A percentile compares a stretch with the other conserved stretches of the same genome.
These are phyloP conservation scores for Leptoteleia sp. DNA, from an alignment of 1,140 invertebrate species.

Conservation along the genomic window DNA sequence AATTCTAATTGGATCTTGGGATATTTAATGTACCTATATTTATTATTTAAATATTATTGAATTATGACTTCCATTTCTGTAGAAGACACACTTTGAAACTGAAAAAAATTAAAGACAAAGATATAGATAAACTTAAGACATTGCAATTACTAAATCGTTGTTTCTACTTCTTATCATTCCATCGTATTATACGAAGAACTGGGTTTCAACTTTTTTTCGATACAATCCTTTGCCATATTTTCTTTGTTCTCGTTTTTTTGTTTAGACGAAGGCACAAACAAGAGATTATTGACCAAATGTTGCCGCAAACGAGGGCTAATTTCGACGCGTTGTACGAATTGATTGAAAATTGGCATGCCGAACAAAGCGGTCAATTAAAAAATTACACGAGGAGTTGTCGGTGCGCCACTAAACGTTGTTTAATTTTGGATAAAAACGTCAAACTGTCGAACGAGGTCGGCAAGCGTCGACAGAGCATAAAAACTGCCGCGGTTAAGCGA, in stretches of 20 bases:
- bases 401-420: slow-evolving; percentile 82
- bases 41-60: no score
- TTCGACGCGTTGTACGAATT: slow-evolving; percentile 84
- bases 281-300: slow-evolving; percentile 83
- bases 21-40: no score
- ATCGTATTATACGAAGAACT: no score
- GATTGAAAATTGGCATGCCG: slow-evolving; percentile 85
- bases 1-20: no score
- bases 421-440: slow-evolving; percentile 85
- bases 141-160: no score
- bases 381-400: slow-evolving; percentile 82
- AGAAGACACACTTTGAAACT: no score
- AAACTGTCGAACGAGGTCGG: slow-evolving; percentile 84
- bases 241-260: slow-evolving; percentile 70
- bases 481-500: slow-evolving; percentile 80
- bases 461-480: slow-evolving; percentile 82
- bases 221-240: no score
- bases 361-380: slow-evolving; percentile 82
- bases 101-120: no score
- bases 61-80: no score
- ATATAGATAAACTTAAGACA: no score
- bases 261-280: slow-evolving; percentile 80
- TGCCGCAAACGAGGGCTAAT: slow-evolving; percentile 83
- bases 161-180: no score
- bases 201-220: no score